Evolutionary conservation across 1,140 invertebrate genomes (phyloP).

Genomic region (Rhizoglyphus robini): DNA sequence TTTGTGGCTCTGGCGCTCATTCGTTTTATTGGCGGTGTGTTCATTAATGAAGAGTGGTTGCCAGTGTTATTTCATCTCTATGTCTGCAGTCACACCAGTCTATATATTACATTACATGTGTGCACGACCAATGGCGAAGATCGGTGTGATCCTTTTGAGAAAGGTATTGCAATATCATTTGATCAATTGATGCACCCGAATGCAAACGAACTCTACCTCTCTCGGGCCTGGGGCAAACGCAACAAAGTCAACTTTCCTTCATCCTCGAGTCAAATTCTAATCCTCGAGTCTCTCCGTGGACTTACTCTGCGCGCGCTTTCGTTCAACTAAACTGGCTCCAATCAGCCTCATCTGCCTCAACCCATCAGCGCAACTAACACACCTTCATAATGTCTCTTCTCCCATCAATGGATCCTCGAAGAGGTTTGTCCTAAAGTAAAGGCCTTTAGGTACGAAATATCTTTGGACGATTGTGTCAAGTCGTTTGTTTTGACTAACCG

Average conservation of each 20-base stretch:
- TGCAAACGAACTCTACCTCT: conserved; percentile 8
- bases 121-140: too few relatives aligned
- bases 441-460: too few relatives aligned
- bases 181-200: too few relatives aligned
- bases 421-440: background rate
- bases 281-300: background rate
- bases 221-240: background rate
- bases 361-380: background rate
- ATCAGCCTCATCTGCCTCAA: too few relatives aligned
- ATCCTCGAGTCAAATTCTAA: conserved; percentile 1
- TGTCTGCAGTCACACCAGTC: background rate
- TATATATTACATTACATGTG: too few relatives aligned
- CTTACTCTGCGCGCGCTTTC: background rate
- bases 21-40: background rate
- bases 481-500: background rate
- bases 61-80: background rate
- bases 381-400: background rate
- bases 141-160: background rate
- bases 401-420: background rate
- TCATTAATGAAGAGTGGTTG: background rate
- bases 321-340: background rate
- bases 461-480: too few relatives aligned
- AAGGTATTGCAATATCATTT: too few relatives aligned
- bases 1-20: too few relatives aligned
- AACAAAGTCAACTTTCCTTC: conserved; percentile 1